Evolutionary conservation across 1,140 invertebrate genomes (phyloP).

Genomic region (Brachionus koreanus): DNA sequence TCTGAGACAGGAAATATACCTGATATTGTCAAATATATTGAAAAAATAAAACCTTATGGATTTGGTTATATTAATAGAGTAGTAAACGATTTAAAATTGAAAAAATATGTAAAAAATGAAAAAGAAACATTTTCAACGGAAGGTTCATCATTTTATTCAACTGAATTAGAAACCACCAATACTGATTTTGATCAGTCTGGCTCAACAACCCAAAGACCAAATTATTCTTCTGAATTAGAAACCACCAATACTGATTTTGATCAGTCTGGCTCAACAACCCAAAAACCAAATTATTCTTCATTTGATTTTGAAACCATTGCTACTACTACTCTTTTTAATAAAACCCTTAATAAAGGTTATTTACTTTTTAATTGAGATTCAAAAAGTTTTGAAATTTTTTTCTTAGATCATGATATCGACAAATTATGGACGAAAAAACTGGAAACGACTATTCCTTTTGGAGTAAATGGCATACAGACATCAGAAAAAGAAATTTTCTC

Average conservation of each 20-base stretch:
- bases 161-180: not conserved
- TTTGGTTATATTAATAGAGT: not conserved
- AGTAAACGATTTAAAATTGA: not conserved
- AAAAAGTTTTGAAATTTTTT: too few relatives aligned
- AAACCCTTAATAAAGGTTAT: too few relatives aligned
- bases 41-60: not conserved
- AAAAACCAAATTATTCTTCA: not conserved
- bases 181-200: not conserved
- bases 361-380: too few relatives aligned
- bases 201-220: not conserved
- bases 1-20: not conserved
- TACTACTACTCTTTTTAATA: too few relatives aligned
- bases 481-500: not conserved
- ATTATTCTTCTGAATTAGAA: not conserved
- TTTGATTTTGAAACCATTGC: not conserved
- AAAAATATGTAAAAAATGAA: not conserved
- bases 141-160: not conserved
- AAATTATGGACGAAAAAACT: too few relatives aligned
- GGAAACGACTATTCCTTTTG: too few relatives aligned
- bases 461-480: too few relatives aligned
- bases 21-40: not conserved
- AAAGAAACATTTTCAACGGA: not conserved
- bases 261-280: not conserved
- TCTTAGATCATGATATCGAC: too few relatives aligned
- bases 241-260: too few relatives aligned